Conservation (phyloP, 2,888 invertebrate species). For the Scrobipalpa atriplicella region DNA sequence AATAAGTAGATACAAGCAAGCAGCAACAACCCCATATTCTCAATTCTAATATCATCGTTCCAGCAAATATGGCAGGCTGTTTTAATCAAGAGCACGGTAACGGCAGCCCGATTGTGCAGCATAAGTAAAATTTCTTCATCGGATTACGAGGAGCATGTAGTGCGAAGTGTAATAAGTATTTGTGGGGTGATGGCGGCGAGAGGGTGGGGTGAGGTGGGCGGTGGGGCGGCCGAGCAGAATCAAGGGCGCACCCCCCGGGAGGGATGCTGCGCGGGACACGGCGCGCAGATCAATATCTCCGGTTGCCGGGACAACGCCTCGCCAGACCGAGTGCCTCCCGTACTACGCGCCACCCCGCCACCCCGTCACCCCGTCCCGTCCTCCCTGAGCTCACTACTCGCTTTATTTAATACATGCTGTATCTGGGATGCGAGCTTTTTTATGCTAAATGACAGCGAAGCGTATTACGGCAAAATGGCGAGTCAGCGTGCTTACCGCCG, state of each 20-base stretch:
- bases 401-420: conserved; percentile 78
- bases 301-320: conserved; percentile 84
- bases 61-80: conserved; percentile 18
- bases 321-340: conserved; percentile 85
- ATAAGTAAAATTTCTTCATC: conserved; percentile 74
- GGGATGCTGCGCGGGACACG: conserved; percentile 74
- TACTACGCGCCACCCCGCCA: conserved; percentile 67
- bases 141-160: conserved; percentile 77
- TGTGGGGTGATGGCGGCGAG: conserved; percentile 42
- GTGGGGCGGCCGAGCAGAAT: conserved; percentile 64
- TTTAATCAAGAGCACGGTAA: conserved; percentile 29
- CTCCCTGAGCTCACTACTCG: conserved; percentile 68
- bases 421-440: conserved; percentile 78
- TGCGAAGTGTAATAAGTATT: conserved; percentile 80
- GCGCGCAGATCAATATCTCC: conserved; percentile 79
- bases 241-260: conserved; percentile 71
- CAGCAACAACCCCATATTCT: too few relatives aligned
- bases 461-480: conserved; percentile 60
- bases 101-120: conserved; percentile 48
- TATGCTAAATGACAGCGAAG: conserved; percentile 73
- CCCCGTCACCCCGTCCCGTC: conserved; percentile 44
- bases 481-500: conserved; percentile 47
- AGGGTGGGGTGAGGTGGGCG: conserved; percentile 51
- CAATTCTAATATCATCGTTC: neutral
- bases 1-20: too few relatives aligned